These are phyloP conservation scores for Drosophila ohnishii DNA, from an alignment of 1,140 invertebrate genomes.

Conservation along the genomic window DNA sequence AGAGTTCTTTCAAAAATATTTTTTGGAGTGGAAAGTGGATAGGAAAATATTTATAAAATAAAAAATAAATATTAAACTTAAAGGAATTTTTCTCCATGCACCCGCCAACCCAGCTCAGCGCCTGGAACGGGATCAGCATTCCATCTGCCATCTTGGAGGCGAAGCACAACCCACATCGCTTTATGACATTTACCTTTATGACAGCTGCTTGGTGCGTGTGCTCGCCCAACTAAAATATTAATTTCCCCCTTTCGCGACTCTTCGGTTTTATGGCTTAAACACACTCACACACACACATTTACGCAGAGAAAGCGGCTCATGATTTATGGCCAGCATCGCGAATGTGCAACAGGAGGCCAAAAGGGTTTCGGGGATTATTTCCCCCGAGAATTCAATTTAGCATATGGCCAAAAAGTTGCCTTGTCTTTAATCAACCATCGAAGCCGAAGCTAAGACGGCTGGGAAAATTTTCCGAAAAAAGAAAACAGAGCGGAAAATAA, in stretches of 20 bases:
- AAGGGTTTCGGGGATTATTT: constrained; percentile 18
- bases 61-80: not conserved
- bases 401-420: constrained; percentile 44
- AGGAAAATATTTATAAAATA: too few species aligned
- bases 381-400: constrained; percentile 44
- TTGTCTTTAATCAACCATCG: constrained; percentile 37
- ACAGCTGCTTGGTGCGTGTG: constrained; percentile 58
- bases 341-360: constrained; percentile 32
- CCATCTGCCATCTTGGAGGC: constrained; percentile 21
- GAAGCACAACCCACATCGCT: constrained; percentile 53
- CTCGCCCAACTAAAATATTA: constrained; percentile 74
- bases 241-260: constrained; percentile 60
- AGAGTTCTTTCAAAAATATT: not conserved
- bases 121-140: constrained; percentile 36
- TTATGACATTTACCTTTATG: constrained; percentile 81
- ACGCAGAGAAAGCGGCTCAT: constrained; percentile 17
- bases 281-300: constrained; percentile 17
- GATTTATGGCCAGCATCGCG: constrained; percentile 59
- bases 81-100: not conserved
- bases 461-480: not conserved
- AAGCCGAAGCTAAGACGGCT: constrained; percentile 13
- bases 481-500: not conserved
- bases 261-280: constrained; percentile 60
- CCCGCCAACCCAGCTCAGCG: not conserved
- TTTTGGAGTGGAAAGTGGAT: rapidly evolving